Evolutionary conservation across 2,113 vertebrate genomes (phyloP).

Genomic region (Psammodynastes pulverulentus): DNA sequence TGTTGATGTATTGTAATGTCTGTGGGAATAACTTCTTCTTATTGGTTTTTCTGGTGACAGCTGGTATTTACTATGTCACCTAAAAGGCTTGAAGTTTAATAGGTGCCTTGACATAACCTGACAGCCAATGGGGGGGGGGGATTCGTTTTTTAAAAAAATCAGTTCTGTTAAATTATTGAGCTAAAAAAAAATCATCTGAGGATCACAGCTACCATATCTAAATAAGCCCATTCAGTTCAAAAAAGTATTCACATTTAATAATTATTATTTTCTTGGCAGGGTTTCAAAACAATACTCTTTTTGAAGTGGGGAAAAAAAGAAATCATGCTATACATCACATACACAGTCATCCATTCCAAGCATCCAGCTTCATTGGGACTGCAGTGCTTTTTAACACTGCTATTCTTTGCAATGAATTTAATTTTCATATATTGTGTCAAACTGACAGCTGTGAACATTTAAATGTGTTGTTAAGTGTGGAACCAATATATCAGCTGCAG

Average conservation of each 20-base stretch:
- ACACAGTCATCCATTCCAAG: background rate
- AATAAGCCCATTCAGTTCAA: background rate
- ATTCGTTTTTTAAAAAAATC: background rate
- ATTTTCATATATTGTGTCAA: constrained; percentile 12
- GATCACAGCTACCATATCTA: background rate
- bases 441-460: constrained; percentile 34
- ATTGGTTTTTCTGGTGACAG: background rate
- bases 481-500: constrained; percentile 5
- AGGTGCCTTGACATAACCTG: background rate
- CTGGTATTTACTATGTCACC: constrained; percentile 17
- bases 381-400: background rate
- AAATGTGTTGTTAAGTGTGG: background rate
- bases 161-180: background rate
- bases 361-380: background rate
- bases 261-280: constrained; percentile 6
- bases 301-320: background rate
- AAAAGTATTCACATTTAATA: background rate
- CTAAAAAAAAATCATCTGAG: background rate
- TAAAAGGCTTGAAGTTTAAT: constrained; percentile 18
- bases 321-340: background rate
- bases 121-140: background rate
- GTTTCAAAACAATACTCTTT: background rate
- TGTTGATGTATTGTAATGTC: background rate
- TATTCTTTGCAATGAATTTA: constrained; percentile 4
- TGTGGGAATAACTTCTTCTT: constrained; percentile 5